Evolutionary conservation across 2,113 vertebrate genomes (phyloP).

Genomic region (Sarotherodon lohbergeri): DNA sequence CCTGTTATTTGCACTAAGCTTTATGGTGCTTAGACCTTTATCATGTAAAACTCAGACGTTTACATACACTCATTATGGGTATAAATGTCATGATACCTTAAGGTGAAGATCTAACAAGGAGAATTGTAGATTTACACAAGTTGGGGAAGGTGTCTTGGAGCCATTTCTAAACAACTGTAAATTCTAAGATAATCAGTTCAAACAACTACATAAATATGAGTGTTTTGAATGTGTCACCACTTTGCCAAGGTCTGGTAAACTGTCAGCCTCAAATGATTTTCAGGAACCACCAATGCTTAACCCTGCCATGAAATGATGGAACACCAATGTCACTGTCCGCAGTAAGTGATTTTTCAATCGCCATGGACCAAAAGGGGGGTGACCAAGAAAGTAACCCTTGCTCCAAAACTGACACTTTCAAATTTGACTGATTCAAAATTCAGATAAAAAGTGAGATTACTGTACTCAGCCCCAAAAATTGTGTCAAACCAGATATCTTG

Average conservation of each 20-base stretch:
- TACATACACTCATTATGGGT: background rate
- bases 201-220: background rate
- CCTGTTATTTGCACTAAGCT: background rate
- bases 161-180: background rate
- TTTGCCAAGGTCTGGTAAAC: background rate
- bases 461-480: background rate
- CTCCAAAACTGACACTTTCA: background rate
- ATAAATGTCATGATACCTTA: background rate
- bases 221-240: background rate
- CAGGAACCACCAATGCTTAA: background rate
- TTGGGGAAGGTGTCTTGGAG: background rate
- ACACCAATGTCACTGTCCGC: background rate
- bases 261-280: background rate
- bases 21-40: background rate
- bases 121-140: background rate
- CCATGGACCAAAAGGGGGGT: background rate
- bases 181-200: background rate
- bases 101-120: background rate
- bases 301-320: background rate
- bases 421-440: background rate
- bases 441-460: background rate
- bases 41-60: background rate
- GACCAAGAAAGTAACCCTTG: background rate
- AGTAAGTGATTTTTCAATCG: background rate
- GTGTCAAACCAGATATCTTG: background rate